Percentiles rank a stretch among this genome's conserved stretches.
Conservation (phyloP, 2,113 vertebrate species). For the Dermatemys mawii region DNA sequence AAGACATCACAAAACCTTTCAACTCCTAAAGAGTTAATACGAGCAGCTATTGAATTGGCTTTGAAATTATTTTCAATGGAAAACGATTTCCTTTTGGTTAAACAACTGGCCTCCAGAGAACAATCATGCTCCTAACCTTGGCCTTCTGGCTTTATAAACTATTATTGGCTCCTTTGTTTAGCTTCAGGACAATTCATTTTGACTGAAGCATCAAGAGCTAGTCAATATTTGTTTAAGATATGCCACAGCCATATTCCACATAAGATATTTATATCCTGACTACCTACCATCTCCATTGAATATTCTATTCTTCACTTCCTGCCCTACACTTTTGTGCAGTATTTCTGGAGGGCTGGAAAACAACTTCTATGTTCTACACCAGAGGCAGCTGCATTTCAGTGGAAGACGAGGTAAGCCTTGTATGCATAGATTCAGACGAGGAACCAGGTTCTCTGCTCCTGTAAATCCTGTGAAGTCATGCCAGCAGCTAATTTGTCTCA, state of each 20-base stretch:
- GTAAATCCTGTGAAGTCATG: background rate
- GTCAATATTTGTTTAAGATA: background rate
- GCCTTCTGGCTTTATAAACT: background rate
- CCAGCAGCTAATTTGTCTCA: background rate
- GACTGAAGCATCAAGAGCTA: background rate
- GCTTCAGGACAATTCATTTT: background rate
- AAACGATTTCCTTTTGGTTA: background rate
- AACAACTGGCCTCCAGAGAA: background rate
- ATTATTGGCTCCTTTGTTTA: background rate
- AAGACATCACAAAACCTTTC: background rate
- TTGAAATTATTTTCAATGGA: background rate
- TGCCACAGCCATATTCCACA: background rate
- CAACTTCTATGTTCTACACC: background rate
- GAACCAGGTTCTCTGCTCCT: background rate
- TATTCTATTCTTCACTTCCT: background rate
- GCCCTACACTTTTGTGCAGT: background rate
- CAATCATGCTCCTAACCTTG: background rate
- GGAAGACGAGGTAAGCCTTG: background rate
- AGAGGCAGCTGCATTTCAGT: background rate
- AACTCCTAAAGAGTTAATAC: slow-evolving; percentile 7
- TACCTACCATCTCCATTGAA: background rate
- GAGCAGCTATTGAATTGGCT: background rate
- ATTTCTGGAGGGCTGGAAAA: background rate
- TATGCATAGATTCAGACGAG: accelerated
- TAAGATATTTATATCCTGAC: background rate